A percentile compares a stretch with the other conserved stretches of the same genome.
Evolutionary conservation across 2,888 invertebrate genomes (phyloP).

Genomic region (Pocota personata): DNA sequence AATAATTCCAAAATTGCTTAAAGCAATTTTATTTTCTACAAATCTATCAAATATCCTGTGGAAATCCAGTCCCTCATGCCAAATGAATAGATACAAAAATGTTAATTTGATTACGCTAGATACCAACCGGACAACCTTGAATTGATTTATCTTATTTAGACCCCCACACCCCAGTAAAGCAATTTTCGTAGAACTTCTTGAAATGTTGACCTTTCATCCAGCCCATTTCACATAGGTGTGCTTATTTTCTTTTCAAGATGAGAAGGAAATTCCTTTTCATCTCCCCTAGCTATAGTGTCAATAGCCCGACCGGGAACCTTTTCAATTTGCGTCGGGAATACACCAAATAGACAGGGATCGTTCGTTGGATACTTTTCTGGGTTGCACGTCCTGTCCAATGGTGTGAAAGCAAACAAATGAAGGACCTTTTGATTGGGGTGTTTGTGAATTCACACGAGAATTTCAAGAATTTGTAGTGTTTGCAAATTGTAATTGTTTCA

Average conservation of each 20-base stretch:
- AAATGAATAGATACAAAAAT: background rate
- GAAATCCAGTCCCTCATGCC: background rate
- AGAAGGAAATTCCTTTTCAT: background rate
- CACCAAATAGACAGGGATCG: background rate
- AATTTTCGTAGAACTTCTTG: background rate
- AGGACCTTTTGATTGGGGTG: constrained; percentile 7
- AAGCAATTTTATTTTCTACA: too few relatives aligned
- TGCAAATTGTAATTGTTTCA: constrained; percentile 11
- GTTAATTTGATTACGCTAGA: constrained; percentile 5
- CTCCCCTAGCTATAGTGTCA: background rate
- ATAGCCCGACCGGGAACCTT: background rate
- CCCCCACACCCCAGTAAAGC: background rate
- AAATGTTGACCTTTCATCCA: constrained; percentile 2
- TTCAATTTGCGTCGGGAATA: background rate
- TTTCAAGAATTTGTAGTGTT: background rate
- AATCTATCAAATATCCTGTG: background rate
- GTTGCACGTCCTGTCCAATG: background rate
- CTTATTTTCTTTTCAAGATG: background rate
- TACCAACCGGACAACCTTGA: background rate
- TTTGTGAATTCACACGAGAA: constrained; percentile 3
- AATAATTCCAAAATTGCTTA: too few relatives aligned
- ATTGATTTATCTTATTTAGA: background rate
- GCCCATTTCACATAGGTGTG: constrained; percentile 5
- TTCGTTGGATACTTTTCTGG: background rate
- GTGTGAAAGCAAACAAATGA: background rate